Evolutionary conservation across 2,888 invertebrate species (phyloP).

Genomic region (Gerosis bhagava): DNA sequence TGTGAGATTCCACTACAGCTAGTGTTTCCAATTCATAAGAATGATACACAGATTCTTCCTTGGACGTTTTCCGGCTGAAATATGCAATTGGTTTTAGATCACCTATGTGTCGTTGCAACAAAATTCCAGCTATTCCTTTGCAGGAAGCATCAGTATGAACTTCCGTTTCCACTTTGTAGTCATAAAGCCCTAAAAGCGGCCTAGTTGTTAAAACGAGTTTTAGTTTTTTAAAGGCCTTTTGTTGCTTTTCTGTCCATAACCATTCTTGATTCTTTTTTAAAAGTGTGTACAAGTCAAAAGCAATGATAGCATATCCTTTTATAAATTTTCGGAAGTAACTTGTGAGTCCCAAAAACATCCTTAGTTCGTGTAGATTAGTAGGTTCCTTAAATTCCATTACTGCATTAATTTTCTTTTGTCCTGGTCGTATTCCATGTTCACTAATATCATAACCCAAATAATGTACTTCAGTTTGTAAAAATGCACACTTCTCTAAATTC

Average conservation of each 20-base stretch:
- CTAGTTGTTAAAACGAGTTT: neutral
- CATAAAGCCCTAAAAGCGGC: neutral
- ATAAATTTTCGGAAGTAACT: slow-evolving; percentile 45
- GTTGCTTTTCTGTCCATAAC: neutral
- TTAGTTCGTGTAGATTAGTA: slow-evolving; percentile 31
- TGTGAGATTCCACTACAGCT: neutral
- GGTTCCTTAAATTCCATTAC: slow-evolving; percentile 33
- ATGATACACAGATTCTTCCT: neutral
- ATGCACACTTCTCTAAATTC: slow-evolving; percentile 39
- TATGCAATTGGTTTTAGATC: neutral
- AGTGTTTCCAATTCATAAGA: slow-evolving; percentile 1
- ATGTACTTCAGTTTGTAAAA: slow-evolving; percentile 32
- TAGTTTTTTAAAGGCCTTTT: neutral
- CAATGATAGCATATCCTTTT: slow-evolving; percentile 37
- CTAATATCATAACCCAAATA: slow-evolving; percentile 37
- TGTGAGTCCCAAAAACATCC: slow-evolving; percentile 37
- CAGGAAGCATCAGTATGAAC: slow-evolving; percentile 5
- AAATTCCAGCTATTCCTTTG: slow-evolving; percentile 1
- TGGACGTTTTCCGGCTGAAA: neutral
- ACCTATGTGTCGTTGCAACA: neutral
- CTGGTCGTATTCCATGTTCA: slow-evolving; percentile 27
- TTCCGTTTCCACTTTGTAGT: neutral
- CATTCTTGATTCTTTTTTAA: neutral
- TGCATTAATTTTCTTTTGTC: slow-evolving; percentile 31
- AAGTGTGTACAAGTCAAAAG: slow-evolving; percentile 35